Evolutionary conservation across 2,888 invertebrate species (phyloP), one percentile per base, ranked within the genome.

Genomic region (Melipona beecheii): DNA sequence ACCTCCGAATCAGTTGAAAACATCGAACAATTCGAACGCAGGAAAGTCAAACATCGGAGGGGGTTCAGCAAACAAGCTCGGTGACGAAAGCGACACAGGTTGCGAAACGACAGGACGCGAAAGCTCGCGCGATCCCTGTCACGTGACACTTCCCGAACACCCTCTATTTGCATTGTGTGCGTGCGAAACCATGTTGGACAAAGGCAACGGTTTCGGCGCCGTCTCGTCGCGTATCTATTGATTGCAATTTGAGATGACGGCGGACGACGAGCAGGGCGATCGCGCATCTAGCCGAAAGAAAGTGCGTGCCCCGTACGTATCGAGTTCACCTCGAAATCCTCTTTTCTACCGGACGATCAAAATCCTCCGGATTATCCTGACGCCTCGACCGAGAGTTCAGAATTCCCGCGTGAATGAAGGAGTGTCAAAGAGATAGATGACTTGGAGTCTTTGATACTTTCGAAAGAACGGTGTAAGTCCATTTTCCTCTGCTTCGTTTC

Each of bases 221-320:
- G 90, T 87, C 89, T 90, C 85, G 93, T 90, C 93, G 93, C 89
- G 80, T 89, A 87, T 91, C 90, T 93, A 93, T 93, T 88, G 93
- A 93, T 93, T 92, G 89, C 89, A 90, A 91, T 91, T 90, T 89
- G 87, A 90, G 84, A 90, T 88, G 86, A 85, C 79, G 84, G 68
- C 43, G 65, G 74, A 75, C 62, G 72, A 21, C 43, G 73, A 56
- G 56, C 56, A 21, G 52, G 56, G 31, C 80, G 79, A 75, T 65
- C 74, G 81, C 78, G 68, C 76, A 77, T 78, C 75, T 79, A 87
- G 73, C 78, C 71, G 72, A 78, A 78, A 75, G 72, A 78, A 78
- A 75, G 24, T 66, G 56, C 71, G 19, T 24, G n/a, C 19, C 0
- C n/a, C 65, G 27, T 52, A 77, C 65, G 27, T 52, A 77, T 66